Base-by-base conservation (phyloP, 2,888 invertebrate genomes). In the Chrysolina americana region DNA sequence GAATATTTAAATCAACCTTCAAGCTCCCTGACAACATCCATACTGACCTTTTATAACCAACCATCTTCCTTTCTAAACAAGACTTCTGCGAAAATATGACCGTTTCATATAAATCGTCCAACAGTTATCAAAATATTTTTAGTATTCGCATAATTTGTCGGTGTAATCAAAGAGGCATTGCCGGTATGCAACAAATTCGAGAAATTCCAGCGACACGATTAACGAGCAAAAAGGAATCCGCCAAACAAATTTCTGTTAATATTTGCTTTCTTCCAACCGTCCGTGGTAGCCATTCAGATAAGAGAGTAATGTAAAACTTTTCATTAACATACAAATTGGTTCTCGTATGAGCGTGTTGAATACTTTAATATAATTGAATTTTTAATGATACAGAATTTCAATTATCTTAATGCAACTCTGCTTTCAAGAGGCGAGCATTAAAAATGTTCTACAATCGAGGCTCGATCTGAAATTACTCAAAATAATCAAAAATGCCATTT, bases 261-360 rank as follows among this genome's bases (percentile, higher is more conserved):
- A 28, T 59, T 59, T 59, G 23, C 59, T 59, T 59, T 59, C 59
- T 36, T 50, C 50, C 13, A 8, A 66, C 48, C 66, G 66, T 50
- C 36, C 50, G 41, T 66, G 66, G 28, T 36, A 66, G 47, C 50
- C 50, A 66, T 48, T 50, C 50, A 66, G 66, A 66, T 66, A 50
- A 47, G 23, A 65, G n/a, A 65, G 36, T 23, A 65, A 65, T 53
- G 19, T 53, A 21, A 66, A 66, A 66, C 28, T 48, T 47, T 50
- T 66, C 66, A 66, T 66, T 66, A 48, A 66, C 66, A 66, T 66
- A 66, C 66, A 66, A 66, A 66, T 66, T 66, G 66, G 48, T 66
- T 66, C 48, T 66, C 66, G 47, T 65, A 66, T 41, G 50, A 66
- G 66, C 66, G 66, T 66, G 66, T 66, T 66, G 66, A 66, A 66